Percentiles rank a stretch among this genome's conserved stretches.
phyloP scores from a whole-genome alignment of 2,888 invertebrate genomes.

The Siphonodentalium dalli region DNA sequence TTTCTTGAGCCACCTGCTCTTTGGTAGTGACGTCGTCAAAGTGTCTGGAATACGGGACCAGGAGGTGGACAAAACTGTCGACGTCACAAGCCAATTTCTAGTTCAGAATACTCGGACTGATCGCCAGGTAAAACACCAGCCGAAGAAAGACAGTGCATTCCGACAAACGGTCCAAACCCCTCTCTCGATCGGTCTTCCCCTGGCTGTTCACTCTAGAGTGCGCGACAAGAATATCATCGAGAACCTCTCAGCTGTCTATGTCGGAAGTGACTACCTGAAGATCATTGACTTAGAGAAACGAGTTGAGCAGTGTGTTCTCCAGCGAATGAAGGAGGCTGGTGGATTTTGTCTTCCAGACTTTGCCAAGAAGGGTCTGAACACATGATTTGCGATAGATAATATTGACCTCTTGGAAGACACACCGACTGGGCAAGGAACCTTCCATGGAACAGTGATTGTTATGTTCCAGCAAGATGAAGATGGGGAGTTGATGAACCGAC shows the following conservation, averaged over 20 bases:
- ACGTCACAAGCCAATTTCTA: slow-evolving; percentile 18
- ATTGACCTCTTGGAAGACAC: slow-evolving; percentile 26
- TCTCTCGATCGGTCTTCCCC: slow-evolving; percentile 1
- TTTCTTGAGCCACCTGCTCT: slow-evolving; percentile 8
- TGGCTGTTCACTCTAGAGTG: slow-evolving; percentile 1
- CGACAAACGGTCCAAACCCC: slow-evolving; percentile 14
- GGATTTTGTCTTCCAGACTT: slow-evolving; percentile 23
- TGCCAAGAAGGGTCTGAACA: slow-evolving; percentile 21
- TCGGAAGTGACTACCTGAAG: no score
- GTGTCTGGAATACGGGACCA: slow-evolving; percentile 5
- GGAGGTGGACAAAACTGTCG: slow-evolving; percentile 18
- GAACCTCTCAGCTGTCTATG: slow-evolving; percentile 6
- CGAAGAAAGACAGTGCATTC: slow-evolving; percentile 12
- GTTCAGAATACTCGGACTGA: slow-evolving; percentile 16
- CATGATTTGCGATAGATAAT: slow-evolving; percentile 25
- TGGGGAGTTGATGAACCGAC: slow-evolving; percentile 20
- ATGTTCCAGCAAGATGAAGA: slow-evolving; percentile 15
- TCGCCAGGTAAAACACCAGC: slow-evolving; percentile 18
- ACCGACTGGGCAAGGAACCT: no score
- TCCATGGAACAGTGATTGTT: slow-evolving; percentile 15
- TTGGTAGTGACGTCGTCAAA: slow-evolving; percentile 8
- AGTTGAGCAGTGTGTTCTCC: slow-evolving; percentile 14
- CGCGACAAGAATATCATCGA: slow-evolving; percentile 6
- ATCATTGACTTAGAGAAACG: slow-evolving; percentile 6
- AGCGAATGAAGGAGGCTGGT: neutral